Evolutionary conservation across 2,888 invertebrate species (phyloP).

Genomic region (Luperina testacea): DNA sequence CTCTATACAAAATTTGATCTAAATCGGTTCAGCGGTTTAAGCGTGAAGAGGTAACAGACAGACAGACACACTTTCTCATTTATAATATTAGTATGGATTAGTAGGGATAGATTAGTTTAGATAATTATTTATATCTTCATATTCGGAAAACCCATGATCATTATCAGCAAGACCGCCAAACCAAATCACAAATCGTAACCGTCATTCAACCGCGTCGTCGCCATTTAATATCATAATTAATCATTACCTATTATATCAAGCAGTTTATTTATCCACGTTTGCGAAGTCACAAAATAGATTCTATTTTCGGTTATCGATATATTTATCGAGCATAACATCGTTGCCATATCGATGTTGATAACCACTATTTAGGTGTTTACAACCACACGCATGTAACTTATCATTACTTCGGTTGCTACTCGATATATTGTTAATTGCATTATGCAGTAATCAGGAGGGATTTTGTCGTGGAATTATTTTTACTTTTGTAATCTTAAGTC

Average conservation of each 20-base stretch:
- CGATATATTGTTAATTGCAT: conserved; percentile 8
- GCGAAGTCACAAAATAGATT: conserved; percentile 29
- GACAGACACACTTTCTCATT: too few relatives aligned
- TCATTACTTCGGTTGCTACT: not conserved
- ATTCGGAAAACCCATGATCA: not conserved
- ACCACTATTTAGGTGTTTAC: conserved; percentile 19
- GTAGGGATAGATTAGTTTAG: not conserved
- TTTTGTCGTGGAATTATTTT: conserved; percentile 2
- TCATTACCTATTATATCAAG: conserved; percentile 9
- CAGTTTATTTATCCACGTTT: conserved; percentile 26
- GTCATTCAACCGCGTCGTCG: not conserved
- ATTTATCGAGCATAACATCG: conserved; percentile 23
- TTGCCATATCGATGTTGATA: conserved; percentile 42
- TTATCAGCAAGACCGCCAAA: not conserved
- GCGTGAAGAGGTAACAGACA: too few relatives aligned
- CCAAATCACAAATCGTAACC: conserved; percentile 10
- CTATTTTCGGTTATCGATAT: conserved; percentile 49
- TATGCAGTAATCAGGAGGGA: conserved; percentile 12
- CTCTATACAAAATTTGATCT: too few relatives aligned
- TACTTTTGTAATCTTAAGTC: not conserved
- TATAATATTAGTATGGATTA: too few relatives aligned
- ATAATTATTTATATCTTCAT: not conserved
- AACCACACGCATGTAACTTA: not conserved
- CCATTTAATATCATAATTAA: conserved; percentile 36
- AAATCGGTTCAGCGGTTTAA: too few relatives aligned